Base-by-base conservation (phyloP, 2,888 invertebrate genomes). In the Latheticus oryzae region DNA sequence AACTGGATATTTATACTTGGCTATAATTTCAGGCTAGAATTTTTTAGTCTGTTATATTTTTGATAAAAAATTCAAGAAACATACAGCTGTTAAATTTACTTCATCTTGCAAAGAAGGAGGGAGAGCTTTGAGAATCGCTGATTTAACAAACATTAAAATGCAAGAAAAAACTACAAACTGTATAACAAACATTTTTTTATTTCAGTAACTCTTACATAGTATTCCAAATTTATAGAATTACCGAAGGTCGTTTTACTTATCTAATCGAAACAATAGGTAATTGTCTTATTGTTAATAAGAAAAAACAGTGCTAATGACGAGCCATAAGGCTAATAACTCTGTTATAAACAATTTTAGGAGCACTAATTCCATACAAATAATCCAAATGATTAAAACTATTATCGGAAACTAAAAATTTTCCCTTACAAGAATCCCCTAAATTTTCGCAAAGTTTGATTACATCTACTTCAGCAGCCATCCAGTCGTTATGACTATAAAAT, bases 351-450 rank as follows among this genome's bases (percentile, higher is more conserved):
- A 60, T 71, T 73, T 61, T 56, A 9, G 64, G 58, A 5, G 70
- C 73, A 55, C 84, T 80, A 33, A 78, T 82, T 0, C 82, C 84
- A 65, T 83, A 85, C 3, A 85, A 77, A 64, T 83, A 85, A 68
- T 85, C 85, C 37, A 84, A 72, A 66, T 85, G 85, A 62, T 84
- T 85, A 67, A 84, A 85, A 43, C 78, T 75, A 1, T 74, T 61
- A 30, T 81, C 66, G 0, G 81, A 78, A 0, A 84, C 81, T 65
- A 79, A 73, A 61, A 79, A 82, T 65, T 80, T 79, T n/a, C 81
- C 83, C 1, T 83, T 64, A 16, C 40, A 40, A 0, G 77, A 76
- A 5, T 78, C 75, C 7, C 76, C 74, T 0, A 84, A 69, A 69
- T 79, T 73, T 16, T 65, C 62, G 15, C 78, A 75, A 7, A 83